Base-by-base conservation (phyloP, 2,888 invertebrate species). In the Notodonta dromedarius region DNA sequence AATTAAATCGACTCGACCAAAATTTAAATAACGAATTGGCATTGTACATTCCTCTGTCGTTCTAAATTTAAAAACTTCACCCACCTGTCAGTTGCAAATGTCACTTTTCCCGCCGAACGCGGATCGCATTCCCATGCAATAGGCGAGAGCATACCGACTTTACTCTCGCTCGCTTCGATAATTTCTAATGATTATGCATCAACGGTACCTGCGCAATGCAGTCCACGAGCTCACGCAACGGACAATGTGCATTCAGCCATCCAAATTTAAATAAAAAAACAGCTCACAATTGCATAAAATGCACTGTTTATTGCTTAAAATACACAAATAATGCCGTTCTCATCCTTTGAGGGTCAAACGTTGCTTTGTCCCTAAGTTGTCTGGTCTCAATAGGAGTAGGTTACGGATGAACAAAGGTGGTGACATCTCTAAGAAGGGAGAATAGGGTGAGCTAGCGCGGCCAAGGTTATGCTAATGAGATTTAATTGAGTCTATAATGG, bases 401-500 rank as follows among this genome's bases (percentile, higher is more conserved):
- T 91, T 90, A 89, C 90, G 74, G 67, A 70, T 78, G 86, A 84
- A 93, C 91, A 92, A 93, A 93, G 91, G 93, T 93, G 93, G 89
- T 90, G 93, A 93, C 93, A 93, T 88, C 76, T 88, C 87, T 82
- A 75, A 84, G 81, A 82, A 70, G 76, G 82, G 80, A 86, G 83
- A 87, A 89, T 85, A 80, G 88, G 82, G 82, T 66, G 75, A 80
- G 60, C 77, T 85, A 82, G 84, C 73, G 69, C 73, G 68, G 70
- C 82, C 80, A 82, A 83, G 88, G 86, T 89, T 91, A 93, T 93
- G 91, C 76, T 88, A 93, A 93, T 93, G 83, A 87, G 90, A 90
- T 93, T 92, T 93, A 93, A 93, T 93, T 93, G 93, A 93, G 93
- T 91, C 90, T 92, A 91, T 93, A 93, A 93, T 93, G 83, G 88